Evolutionary conservation across 2,113 vertebrate genomes (phyloP).

Genomic region (Ramphastos sulfuratus): DNA sequence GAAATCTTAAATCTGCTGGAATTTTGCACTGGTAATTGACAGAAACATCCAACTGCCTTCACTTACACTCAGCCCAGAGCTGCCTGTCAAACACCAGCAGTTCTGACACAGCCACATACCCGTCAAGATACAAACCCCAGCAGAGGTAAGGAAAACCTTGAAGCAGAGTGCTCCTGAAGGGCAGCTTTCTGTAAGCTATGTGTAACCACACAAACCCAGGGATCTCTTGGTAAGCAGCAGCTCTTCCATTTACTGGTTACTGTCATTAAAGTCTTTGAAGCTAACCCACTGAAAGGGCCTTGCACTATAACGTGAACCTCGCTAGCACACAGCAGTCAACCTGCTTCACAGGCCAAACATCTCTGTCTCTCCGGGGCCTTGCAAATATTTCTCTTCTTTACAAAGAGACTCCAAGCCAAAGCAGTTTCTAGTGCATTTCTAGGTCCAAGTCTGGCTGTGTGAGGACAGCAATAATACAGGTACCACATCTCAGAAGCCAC

Average conservation of each 20-base stretch:
- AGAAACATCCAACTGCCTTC: background rate
- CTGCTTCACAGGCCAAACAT: background rate
- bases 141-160: background rate
- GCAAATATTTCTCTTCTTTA: background rate
- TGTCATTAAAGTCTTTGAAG: background rate
- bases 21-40: background rate
- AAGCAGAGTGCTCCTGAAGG: background rate
- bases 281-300: background rate
- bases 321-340: background rate
- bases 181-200: background rate
- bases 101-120: background rate
- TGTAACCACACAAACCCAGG: background rate
- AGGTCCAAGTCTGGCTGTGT: background rate
- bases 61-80: background rate
- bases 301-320: background rate
- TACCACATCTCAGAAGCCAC: background rate
- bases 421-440: background rate
- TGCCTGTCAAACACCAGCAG: background rate
- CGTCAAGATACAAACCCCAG: background rate
- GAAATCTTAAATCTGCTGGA: background rate
- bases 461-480: background rate
- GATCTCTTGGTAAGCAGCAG: background rate
- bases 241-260: background rate
- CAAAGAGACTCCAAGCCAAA: background rate
- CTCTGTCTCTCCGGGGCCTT: background rate